These are phyloP conservation scores for Anoplius nigerrimus DNA, from an alignment of 2,888 invertebrate genomes.

Conservation along the genomic window DNA sequence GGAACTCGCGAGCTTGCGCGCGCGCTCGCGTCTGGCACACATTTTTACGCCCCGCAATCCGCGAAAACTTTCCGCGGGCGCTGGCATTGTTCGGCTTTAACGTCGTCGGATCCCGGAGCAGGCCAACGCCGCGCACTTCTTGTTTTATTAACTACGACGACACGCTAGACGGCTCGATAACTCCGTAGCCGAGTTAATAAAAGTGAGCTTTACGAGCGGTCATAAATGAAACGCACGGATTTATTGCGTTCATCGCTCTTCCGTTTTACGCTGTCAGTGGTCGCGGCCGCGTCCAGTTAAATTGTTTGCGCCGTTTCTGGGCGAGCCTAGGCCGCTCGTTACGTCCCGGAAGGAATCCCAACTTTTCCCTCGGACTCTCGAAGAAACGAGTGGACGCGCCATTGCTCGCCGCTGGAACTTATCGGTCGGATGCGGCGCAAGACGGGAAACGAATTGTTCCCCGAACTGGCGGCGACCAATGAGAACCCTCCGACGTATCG, in stretches of 20 bases:
- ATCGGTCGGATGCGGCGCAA: constrained; percentile 57
- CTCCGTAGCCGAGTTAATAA: constrained; percentile 1
- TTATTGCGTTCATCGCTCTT: constrained; percentile 48
- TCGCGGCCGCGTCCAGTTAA: constrained; percentile 27
- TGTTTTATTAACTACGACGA: too few species aligned
- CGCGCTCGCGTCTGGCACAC: too few species aligned
- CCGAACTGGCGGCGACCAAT: constrained; percentile 54
- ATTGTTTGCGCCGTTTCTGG: constrained; percentile 13
- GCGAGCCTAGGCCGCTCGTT: background rate
- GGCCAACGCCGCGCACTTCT: too few species aligned
- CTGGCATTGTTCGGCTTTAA: too few species aligned
- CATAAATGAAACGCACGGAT: constrained; percentile 38
- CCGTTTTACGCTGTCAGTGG: constrained; percentile 18
- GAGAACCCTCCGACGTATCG: constrained; percentile 45
- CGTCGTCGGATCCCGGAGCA: too few species aligned
- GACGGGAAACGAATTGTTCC: constrained; percentile 67
- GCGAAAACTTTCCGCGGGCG: too few species aligned
- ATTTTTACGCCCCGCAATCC: too few species aligned
- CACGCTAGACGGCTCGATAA: background rate
- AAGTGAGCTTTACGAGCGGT: constrained; percentile 25
- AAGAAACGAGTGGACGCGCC: constrained; percentile 41
- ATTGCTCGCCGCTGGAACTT: constrained; percentile 64
- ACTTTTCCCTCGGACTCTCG: constrained; percentile 44
- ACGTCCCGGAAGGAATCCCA: constrained; percentile 22
- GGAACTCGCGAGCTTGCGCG: too few species aligned